A percentile compares a stretch with the other conserved stretches of the same genome.
Conservation (phyloP, 2,888 invertebrate species). For the Lithodes maja region DNA sequence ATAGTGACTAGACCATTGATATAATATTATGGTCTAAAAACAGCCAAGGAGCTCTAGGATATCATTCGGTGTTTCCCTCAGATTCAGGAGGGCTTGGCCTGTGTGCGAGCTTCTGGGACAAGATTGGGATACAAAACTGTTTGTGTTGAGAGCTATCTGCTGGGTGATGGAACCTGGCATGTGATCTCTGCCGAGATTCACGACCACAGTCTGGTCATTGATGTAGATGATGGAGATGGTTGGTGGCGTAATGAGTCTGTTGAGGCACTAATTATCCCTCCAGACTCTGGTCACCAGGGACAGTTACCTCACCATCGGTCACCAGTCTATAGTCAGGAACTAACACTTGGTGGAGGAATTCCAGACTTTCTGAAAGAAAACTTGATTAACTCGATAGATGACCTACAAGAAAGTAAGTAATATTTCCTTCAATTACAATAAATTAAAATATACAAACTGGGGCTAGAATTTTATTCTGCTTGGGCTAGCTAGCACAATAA, state of each 20-base stretch:
- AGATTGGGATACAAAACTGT: neutral
- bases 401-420: constrained; percentile 9
- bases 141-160: constrained; percentile 36
- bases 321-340: no score
- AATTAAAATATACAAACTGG: no score
- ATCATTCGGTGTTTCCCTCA: neutral
- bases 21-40: no score
- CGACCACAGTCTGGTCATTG: constrained; percentile 56
- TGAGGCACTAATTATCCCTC: neutral
- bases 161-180: constrained; percentile 64
- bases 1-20: no score
- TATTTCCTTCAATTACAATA: no score
- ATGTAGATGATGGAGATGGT: constrained; percentile 60
- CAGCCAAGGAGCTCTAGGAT: no score
- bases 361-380: constrained; percentile 38
- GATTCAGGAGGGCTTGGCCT: constrained; percentile 41
- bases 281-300: no score
- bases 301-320: no score
- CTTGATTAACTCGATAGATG: constrained; percentile 31
- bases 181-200: constrained; percentile 43
- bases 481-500: no score
- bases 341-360: constrained; percentile 37
- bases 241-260: constrained; percentile 42
- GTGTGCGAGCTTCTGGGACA: constrained; percentile 22
- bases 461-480: no score